Evolutionary conservation across 2,888 invertebrate genomes (phyloP).

Genomic region (Chorisops tibialis): DNA sequence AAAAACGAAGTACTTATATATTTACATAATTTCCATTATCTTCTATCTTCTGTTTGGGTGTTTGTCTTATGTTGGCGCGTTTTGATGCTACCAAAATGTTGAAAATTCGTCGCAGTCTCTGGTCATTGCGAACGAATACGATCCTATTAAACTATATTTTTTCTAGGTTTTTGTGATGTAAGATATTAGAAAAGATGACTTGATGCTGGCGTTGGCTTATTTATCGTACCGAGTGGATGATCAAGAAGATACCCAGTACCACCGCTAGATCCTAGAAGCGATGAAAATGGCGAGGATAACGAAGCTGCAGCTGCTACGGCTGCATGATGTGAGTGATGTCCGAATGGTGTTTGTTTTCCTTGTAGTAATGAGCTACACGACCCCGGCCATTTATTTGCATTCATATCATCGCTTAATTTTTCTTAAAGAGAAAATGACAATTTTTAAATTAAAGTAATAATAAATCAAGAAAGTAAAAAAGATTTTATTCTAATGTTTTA

Average conservation of each 20-base stretch:
- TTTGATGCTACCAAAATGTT: not conserved
- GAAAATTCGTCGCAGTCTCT: not conserved
- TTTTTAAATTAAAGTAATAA: not conserved
- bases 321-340: slow-evolving; percentile 36
- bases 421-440: slow-evolving; percentile 26
- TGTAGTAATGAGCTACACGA: slow-evolving; percentile 34
- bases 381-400: slow-evolving; percentile 36
- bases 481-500: no score
- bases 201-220: slow-evolving; percentile 17
- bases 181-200: slow-evolving; percentile 24
- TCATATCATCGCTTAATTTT: slow-evolving; percentile 35
- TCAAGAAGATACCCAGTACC: slow-evolving; percentile 36
- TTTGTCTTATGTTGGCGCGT: not conserved
- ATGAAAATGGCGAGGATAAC: slow-evolving; percentile 36
- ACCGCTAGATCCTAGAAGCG: slow-evolving; percentile 34
- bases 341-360: slow-evolving; percentile 24
- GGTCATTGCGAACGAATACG: not conserved
- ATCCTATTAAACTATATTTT: not conserved
- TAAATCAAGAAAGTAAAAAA: no score
- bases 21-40: slow-evolving; percentile 5
- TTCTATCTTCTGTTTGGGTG: not conserved
- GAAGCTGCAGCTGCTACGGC: slow-evolving; percentile 34
- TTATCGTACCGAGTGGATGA: slow-evolving; percentile 36
- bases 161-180: not conserved
- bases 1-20: not conserved